Percentiles rank a stretch among this genome's conserved stretches.
Evolutionary conservation across 2,797 vertebrate species (phyloP).

Genomic region (Alcedo quadribrachys): DNA sequence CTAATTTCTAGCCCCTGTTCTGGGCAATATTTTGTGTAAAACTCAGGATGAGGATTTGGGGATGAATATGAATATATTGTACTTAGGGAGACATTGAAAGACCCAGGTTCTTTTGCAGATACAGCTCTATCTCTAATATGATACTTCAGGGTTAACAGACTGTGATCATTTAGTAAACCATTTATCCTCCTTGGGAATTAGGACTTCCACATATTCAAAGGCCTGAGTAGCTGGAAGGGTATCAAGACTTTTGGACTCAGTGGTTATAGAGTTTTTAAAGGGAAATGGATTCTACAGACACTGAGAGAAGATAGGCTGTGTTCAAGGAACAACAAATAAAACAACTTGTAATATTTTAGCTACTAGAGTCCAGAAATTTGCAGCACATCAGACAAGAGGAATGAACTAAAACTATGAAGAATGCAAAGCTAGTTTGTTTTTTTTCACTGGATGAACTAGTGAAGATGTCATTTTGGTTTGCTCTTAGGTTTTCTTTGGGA

Average conservation of each 20-base stretch:
- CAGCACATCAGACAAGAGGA: background rate
- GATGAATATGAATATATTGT: background rate
- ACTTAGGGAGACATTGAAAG: background rate
- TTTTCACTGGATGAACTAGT: background rate
- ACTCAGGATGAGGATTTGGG: background rate
- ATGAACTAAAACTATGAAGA: background rate
- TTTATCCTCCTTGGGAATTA: background rate
- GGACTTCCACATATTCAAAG: background rate
- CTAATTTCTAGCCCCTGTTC: background rate
- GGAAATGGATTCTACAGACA: background rate
- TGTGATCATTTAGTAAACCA: background rate
- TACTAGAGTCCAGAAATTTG: background rate
- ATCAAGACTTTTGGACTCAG: background rate
- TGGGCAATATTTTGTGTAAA: background rate
- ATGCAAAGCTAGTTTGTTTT: background rate
- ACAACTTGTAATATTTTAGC: background rate
- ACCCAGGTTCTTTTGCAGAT: background rate
- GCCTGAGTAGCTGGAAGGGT: background rate
- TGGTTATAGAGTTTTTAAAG: background rate
- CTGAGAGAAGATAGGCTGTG: background rate
- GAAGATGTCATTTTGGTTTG: background rate
- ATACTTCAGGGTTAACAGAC: background rate
- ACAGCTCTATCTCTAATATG: background rate
- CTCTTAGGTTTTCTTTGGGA: background rate
- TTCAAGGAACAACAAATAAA: background rate